Evolutionary conservation across 2,113 vertebrate species (phyloP).

Genomic region (Paratilapia polleni): DNA sequence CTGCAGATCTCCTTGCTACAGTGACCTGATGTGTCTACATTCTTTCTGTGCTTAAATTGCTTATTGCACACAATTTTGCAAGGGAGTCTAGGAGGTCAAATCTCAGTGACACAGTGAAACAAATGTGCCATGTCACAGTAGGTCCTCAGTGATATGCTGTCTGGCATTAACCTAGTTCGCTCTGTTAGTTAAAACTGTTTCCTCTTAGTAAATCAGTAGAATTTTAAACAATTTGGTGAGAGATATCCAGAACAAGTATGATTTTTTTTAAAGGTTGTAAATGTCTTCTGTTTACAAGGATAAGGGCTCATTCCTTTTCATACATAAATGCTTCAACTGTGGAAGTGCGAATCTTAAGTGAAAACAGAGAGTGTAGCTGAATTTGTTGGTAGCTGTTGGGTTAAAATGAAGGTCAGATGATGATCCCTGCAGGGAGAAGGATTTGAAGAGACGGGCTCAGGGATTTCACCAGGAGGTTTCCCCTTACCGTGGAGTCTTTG

Average conservation of each 20-base stretch:
- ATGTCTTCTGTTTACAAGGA: not conserved
- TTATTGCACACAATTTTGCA: not conserved
- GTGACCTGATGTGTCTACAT: conserved; percentile 45
- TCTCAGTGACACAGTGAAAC: conserved; percentile 27
- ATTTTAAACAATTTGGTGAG: not conserved
- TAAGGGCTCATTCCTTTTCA: not conserved
- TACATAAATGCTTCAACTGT: not conserved
- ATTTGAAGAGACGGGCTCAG: conserved; percentile 17
- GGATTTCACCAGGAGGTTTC: conserved; percentile 29
- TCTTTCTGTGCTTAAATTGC: conserved; percentile 18
- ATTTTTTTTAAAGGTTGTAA: not conserved
- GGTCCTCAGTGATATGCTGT: not conserved
- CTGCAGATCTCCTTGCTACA: conserved; percentile 14
- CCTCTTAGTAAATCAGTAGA: not conserved
- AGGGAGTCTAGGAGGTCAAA: conserved; percentile 33
- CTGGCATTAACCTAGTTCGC: conserved; percentile 10
- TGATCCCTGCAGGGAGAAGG: conserved; percentile 1
- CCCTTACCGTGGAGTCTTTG: conserved; percentile 17
- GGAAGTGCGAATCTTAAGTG: conserved; percentile 4
- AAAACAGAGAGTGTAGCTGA: not conserved
- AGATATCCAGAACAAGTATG: not conserved
- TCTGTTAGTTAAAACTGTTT: not conserved
- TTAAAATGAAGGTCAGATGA: conserved; percentile 25
- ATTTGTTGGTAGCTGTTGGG: conserved; percentile 21
- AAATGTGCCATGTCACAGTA: conserved; percentile 30